Evolutionary conservation across 2,113 vertebrate species (phyloP).

Genomic region (Poecile atricapillus): DNA sequence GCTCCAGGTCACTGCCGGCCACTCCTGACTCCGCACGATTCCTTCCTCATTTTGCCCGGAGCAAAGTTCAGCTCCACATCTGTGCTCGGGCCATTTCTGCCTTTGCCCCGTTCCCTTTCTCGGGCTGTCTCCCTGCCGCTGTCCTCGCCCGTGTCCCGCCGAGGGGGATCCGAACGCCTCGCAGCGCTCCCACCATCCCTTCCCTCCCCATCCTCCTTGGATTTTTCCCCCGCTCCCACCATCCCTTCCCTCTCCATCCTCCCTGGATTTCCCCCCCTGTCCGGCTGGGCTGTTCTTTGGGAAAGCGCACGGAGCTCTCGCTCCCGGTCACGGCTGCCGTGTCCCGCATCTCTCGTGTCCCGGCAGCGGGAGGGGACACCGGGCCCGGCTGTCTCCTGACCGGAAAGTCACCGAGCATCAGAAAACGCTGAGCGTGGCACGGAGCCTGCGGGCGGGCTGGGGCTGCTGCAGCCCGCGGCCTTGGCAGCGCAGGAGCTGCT

Average conservation of each 20-base stretch:
- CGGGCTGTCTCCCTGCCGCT: fast-evolving
- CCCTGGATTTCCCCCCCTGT: neutral
- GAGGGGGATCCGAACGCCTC: fast-evolving
- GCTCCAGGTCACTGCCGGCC: neutral
- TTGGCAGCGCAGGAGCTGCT: neutral
- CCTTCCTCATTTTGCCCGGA: neutral
- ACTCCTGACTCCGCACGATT: neutral
- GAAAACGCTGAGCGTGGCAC: neutral
- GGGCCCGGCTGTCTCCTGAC: neutral
- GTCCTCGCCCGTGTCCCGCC: fast-evolving
- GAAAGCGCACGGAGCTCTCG: neutral
- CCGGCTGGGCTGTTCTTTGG: neutral
- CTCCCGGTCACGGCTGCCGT: fast-evolving
- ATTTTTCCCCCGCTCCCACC: neutral
- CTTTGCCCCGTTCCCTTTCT: neutral
- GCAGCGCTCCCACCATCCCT: neutral
- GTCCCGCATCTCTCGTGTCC: neutral
- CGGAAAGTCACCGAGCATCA: slow-evolving; percentile 28
- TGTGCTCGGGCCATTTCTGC: neutral
- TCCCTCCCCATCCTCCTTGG: neutral
- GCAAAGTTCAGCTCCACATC: neutral
- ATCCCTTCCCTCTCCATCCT: neutral
- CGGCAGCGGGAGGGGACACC: neutral
- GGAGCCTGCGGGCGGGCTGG: neutral
- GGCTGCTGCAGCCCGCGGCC: neutral